Evolutionary conservation across 2,113 vertebrate species (phyloP).

Genomic region (Atrichornis clamosus): DNA sequence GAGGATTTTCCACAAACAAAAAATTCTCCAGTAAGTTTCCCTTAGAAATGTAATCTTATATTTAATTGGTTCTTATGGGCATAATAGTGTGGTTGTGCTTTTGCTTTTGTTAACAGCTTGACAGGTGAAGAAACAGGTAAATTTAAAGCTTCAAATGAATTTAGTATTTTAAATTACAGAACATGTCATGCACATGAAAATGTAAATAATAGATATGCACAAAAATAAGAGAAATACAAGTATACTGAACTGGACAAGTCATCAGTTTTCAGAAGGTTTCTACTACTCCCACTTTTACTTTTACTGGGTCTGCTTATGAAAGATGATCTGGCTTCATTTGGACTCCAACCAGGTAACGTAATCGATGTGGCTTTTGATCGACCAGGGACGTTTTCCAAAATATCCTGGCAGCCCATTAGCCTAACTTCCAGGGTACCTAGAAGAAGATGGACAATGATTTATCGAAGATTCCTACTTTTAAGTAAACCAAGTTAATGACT

Average conservation of each 20-base stretch:
- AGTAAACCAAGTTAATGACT: not conserved
- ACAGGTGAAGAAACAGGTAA: not conserved
- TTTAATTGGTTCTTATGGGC: not conserved
- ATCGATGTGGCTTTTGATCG: constrained; percentile 91
- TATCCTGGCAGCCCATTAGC: constrained; percentile 98
- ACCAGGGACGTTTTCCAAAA: constrained; percentile 94
- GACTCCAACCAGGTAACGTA: constrained; percentile 93
- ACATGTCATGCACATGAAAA: not conserved
- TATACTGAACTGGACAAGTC: constrained; percentile 94
- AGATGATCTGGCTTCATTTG: constrained; percentile 91
- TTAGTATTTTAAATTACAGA: not conserved
- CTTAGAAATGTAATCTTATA: constrained; percentile 24
- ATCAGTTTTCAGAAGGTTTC: constrained; percentile 92
- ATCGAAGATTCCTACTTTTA: not conserved
- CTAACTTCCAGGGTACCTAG: constrained; percentile 96
- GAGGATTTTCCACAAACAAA: constrained; percentile 62
- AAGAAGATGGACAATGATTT: not conserved
- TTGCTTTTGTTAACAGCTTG: not conserved
- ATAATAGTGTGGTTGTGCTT: not conserved
- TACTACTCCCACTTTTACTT: constrained; percentile 87
- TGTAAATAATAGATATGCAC: not conserved
- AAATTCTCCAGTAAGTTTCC: constrained; percentile 25
- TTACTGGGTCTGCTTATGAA: constrained; percentile 95
- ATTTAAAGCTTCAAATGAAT: not conserved
- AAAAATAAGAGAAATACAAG: constrained; percentile 6